A percentile compares a stretch with the other conserved stretches of the same genome.
Conservation (phyloP, 2,888 invertebrate genomes). For the Ichneumoninae sp. region DNA sequence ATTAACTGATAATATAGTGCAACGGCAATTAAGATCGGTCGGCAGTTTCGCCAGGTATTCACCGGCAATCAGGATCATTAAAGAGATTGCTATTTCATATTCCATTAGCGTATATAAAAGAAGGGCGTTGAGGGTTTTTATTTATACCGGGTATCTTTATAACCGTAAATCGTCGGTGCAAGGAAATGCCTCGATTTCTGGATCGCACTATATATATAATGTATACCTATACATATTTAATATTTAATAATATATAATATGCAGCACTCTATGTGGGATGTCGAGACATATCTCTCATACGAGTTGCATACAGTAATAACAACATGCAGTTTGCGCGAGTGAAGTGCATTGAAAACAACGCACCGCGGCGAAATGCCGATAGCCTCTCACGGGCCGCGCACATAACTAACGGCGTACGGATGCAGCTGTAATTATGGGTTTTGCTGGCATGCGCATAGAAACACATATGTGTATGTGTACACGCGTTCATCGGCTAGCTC, state of each 20-base stretch:
- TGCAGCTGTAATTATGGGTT: conserved; percentile 64
- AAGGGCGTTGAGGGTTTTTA: conserved; percentile 17
- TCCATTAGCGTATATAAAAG: conserved; percentile 44
- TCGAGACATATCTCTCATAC: neutral
- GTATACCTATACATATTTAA: neutral
- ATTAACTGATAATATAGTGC: conserved; percentile 28
- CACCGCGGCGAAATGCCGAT: conserved; percentile 50
- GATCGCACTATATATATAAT: neutral
- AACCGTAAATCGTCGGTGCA: conserved; percentile 41
- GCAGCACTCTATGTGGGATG: too few relatives aligned
- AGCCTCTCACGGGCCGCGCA: conserved; percentile 26
- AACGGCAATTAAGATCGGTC: conserved; percentile 43
- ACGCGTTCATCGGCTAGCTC: neutral
- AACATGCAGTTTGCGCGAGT: neutral
- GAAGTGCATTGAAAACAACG: conserved; percentile 33
- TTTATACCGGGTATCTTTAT: conserved; percentile 22
- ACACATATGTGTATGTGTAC: conserved; percentile 2
- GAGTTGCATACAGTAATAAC: neutral
- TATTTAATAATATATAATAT: too few relatives aligned
- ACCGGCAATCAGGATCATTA: conserved; percentile 46
- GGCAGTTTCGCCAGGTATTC: neutral
- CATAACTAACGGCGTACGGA: conserved; percentile 58
- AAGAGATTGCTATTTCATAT: conserved; percentile 52
- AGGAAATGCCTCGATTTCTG: conserved; percentile 47
- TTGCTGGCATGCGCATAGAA: conserved; percentile 39